Base-by-base conservation (phyloP, 2,113 vertebrate genomes). In the Syrrhaptes paradoxus region DNA sequence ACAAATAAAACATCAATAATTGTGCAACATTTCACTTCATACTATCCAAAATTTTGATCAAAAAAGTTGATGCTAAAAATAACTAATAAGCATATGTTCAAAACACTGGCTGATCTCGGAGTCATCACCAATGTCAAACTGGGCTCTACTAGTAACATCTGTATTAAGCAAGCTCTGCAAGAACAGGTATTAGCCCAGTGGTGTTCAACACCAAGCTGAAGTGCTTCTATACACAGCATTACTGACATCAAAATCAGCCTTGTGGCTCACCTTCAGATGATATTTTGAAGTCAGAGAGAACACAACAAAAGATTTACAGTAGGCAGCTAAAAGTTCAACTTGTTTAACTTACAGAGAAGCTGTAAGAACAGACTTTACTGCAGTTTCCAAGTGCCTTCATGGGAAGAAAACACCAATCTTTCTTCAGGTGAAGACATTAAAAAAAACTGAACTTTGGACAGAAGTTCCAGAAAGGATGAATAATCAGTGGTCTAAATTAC, bases 391-490 rank as follows among this genome's bases (percentile, higher is more conserved):
- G 17, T 61, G 19, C 16, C 31, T 68, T 8, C 29, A 19, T 2
- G 57, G 13, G 52, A 59, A 86, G 31, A 73, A 79, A 68, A 19
- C 11, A 79, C 3, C 29, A 49, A 48, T 7, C 11, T 57, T 62
- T n/a, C 26, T 83, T 43, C 61, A 89, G 21, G 54, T 6, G 9
- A 80, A 77, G 7, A 28, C 6, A 62, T 41, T 6, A 71, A 75
- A 59, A 59, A 0, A 2, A 16, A 6, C 12, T 75, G n/a, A 87
- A 32, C 34, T 62, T 29, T 4, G 5, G 31, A 61, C 0, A 61
- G 15, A 74, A 25, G 15, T 36, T 80, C 25, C 25, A 66, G 51
- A 84, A 77, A 77, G 17, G 17, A 46, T 17, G 3, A 45, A 59
- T 57, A 76, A 77, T 45, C 10, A 28, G 9, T 46, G 19, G 26